Evolutionary conservation across 2,888 invertebrate species (phyloP), one percentile per base, ranked within the genome.

Genomic region (Drosophila planitibia): DNA sequence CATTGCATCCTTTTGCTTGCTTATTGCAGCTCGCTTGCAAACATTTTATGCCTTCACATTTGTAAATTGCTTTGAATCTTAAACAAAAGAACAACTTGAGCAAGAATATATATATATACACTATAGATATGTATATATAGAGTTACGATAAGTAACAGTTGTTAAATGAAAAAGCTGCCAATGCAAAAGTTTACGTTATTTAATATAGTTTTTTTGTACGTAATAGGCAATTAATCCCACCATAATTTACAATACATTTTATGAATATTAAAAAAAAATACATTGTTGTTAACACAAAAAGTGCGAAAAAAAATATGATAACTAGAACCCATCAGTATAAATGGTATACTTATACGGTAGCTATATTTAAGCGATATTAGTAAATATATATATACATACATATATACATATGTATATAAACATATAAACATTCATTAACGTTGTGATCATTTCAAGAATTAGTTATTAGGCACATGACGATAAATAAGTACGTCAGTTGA

Each of bases 161-260:
- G 41, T 60, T 60, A 49, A 60, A 57, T 57, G 28, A 57, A 28
- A 35, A 70, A 49, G 66, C 76, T 78, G 80, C 67, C 70, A 63
- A 61, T 70, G 64, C 47, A 66, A 73, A 75, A 54, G 49, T 67
- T 65, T 72, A 30, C 19, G 49, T 74, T 79, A 68, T 32, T 33
- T 28, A 62, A 44, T 44, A 66, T 74, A 51, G 22, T 72, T 73
- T 57, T 65, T 73, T 69, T 87, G 82, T 85, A 88, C 76, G 76
- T 82, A 85, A 83, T 89, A 84, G 83, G 83, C 82, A 91, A 89
- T 85, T 81, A 85, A 92, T 92, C 92, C 92, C 92, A 92, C 92
- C 92, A 92, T 92, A 91, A 89, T 92, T 92, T 92, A 92, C 92
- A 92, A 91, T 86, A 91, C 82, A 83, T 79, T 84, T 82, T 74